These are phyloP conservation scores for Selene dorsalis DNA, from an alignment of 2,797 vertebrate species.

Conservation along the genomic window DNA sequence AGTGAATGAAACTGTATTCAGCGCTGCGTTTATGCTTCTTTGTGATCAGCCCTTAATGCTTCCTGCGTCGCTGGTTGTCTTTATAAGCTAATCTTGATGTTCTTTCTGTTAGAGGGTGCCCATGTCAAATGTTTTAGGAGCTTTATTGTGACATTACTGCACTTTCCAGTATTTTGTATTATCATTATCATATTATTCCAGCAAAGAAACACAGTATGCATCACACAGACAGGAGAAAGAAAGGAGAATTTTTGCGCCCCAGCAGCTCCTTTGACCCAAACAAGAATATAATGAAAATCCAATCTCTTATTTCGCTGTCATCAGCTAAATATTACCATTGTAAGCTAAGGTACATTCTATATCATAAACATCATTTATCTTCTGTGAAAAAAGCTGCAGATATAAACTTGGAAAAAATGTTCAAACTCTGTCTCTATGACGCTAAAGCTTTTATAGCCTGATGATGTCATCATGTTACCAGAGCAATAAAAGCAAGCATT, in stretches of 20 bases:
- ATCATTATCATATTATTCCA: background rate
- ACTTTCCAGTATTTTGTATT: background rate
- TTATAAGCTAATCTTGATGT: background rate
- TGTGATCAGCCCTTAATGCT: constrained; percentile 14
- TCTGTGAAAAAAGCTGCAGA: background rate
- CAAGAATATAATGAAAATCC: background rate
- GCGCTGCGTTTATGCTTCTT: constrained; percentile 21
- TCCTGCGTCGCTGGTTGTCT: constrained; percentile 29
- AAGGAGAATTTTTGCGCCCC: background rate
- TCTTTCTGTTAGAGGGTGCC: background rate
- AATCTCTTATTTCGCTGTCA: background rate
- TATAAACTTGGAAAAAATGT: background rate
- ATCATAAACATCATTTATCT: background rate
- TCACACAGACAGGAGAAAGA: background rate
- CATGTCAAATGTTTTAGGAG: background rate
- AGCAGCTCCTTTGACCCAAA: background rate
- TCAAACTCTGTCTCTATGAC: no score
- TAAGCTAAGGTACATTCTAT: background rate
- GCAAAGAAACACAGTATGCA: background rate
- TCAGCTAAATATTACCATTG: background rate
- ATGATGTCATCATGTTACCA: background rate
- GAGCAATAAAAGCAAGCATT: background rate
- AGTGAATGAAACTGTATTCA: constrained; percentile 19
- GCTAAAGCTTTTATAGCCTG: background rate
- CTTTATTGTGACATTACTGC: background rate